Evolutionary conservation across 2,113 vertebrate species (phyloP), one percentile per base, ranked within the genome.

Genomic region (Rhinoptilus africanus): DNA sequence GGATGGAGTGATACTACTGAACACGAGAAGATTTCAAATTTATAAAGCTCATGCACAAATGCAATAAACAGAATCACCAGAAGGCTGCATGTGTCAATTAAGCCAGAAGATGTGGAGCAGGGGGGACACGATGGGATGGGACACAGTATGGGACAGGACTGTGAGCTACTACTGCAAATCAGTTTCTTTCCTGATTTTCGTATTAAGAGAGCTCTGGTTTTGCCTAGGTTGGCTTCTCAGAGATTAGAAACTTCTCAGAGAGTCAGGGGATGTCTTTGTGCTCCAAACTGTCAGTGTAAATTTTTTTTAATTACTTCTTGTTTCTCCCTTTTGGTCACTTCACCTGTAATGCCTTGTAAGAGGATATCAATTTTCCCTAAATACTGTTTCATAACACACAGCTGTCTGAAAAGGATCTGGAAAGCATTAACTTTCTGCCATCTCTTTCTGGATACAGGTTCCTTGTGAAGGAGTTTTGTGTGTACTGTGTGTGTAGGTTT

Each of bases 71-170:
- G 48, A 76, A 63, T 85, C 88, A 24, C 24, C 39, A n/a, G 73
- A 71, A 92, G 69, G 37, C 37, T 92, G 50, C 18, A 8, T 39
- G 10, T 80, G 39, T 50, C 48, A 63, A 1, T 82, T 75, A 41
- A 63, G 45, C 53, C 41, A 23, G 48, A 69, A 67, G 39, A 27
- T 41, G 10, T 27, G 7, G 5, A 9, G 4, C 20, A 3, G 3
- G 20, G 4, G 22, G 14, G 14, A 27, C 11, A 24, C 4, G 18
- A 27, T 2, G 10, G 27, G 37, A 35, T 1, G 1, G 34, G 32
- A 41, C 41, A 45, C 15, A 69, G 54, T 8, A 54, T 77, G 14
- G 15, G 59, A 23, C 24, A 43, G 43, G 7, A 18, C 53, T 76
- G 13, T 51, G 12, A 77, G 26, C 35, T 73, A 39, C 23, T 23